phyloP scores from a whole-genome alignment of 2,888 invertebrate species.

The Cosmia trapezina region DNA sequence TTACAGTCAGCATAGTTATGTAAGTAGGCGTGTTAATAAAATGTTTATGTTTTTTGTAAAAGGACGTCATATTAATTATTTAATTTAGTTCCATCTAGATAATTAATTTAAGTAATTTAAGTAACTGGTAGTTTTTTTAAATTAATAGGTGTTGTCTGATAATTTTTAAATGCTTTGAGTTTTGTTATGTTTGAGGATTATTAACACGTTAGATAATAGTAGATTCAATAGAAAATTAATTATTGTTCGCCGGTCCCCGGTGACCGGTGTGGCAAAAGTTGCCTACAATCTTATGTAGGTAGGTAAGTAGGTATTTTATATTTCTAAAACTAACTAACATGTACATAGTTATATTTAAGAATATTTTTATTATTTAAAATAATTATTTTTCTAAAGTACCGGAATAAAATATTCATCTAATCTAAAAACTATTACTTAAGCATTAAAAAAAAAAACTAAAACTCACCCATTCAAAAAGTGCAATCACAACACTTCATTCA shows the following conservation, averaged over 20 bases:
- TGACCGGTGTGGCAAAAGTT: too few relatives aligned
- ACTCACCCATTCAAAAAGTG: constrained; percentile 55
- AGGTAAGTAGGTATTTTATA: too few relatives aligned
- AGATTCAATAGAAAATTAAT: too few relatives aligned
- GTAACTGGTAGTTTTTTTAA: neutral
- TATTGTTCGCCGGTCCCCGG: too few relatives aligned
- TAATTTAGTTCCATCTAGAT: neutral
- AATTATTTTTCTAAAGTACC: neutral
- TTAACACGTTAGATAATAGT: neutral
- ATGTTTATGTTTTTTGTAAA: constrained; percentile 6
- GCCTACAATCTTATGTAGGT: too few relatives aligned
- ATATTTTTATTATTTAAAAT: neutral
- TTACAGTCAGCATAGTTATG: neutral
- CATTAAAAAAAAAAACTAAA: neutral
- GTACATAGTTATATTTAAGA: neutral
- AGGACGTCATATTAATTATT: neutral
- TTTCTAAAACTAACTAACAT: neutral
- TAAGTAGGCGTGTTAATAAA: constrained; percentile 2
- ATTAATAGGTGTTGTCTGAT: neutral
- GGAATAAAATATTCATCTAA: neutral
- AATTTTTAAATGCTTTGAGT: neutral
- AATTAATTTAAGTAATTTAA: constrained; percentile 4
- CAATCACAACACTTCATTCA: constrained; percentile 36
- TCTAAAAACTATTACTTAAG: too few relatives aligned
- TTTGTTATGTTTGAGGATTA: neutral